Base-by-base conservation (phyloP, 2,888 invertebrate species). In the Eilema depressum region DNA sequence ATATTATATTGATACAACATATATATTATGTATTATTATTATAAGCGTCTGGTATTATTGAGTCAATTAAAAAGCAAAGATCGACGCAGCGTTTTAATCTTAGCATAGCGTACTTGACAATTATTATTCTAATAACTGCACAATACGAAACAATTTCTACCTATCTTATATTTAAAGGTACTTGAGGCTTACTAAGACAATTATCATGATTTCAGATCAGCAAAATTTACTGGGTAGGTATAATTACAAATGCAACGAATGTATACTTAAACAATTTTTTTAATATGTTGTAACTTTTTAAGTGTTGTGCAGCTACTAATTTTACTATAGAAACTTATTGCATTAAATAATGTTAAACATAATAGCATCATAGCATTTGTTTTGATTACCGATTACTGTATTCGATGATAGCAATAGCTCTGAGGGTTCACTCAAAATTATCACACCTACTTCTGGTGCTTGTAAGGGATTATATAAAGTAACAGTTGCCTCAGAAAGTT, bases 301-400 rank as follows among this genome's bases (percentile, higher is more conserved):
- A 63, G 47, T 12, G 4, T 53, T 62, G 33, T 68, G 62, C 33
- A 26, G 33, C 23, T 26, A 68, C 57, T 68, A 25, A 11, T 28
- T 26, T n/a, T 53, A n/a, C n/a, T 53, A 25, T 47, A 47, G 1
- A 53, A 68, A 33, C 5, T 5, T 23, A 4, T 37, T 17, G 14
- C 20, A 30, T 57, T 23, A 66, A 37, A 28, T 17, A 17, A 20
- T 25, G 20, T 63, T 30, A 65, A 57, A 23, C 1, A 26, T 30
- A 30, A 3, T 23, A 30, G 10, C n/a, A 56, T n/a, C 25, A 66
- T 33, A 56, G 23, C 30, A 33, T 37, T 33, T 57, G 23, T 65
- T 59, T 60, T 57, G 20, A 63, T 69, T 69, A 69, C 69, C 69
- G 65, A 60, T 65, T 5, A 60, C 47, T 33, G 33, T 33, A n/a